A percentile compares a stretch with the other conserved stretches of the same genome.
These are phyloP conservation scores for Rhagologus leucostigma DNA, from an alignment of 2,113 vertebrate genomes.

Conservation along the genomic window DNA sequence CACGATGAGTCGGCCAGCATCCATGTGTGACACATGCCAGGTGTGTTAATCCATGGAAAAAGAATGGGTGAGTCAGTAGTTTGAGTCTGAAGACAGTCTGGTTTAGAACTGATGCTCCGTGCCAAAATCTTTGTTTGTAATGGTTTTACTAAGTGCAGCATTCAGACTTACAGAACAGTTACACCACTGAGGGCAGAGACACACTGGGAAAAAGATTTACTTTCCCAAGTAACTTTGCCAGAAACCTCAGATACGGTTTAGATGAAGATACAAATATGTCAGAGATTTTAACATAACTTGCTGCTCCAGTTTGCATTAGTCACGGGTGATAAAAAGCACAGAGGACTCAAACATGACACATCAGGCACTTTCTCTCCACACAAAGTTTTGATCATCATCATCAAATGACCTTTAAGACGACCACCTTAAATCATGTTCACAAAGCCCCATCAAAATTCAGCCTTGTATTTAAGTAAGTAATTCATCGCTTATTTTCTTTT, in stretches of 20 bases:
- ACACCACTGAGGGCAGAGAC: not conserved
- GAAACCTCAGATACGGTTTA: slow-evolving; percentile 16
- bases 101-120: not conserved
- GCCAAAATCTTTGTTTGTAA: slow-evolving; percentile 24
- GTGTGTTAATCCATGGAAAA: not conserved
- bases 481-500: not conserved
- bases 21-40: not conserved
- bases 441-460: not conserved
- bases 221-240: slow-evolving; percentile 31
- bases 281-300: slow-evolving; percentile 11
- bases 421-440: not conserved
- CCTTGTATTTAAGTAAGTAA: not conserved
- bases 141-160: slow-evolving; percentile 15
- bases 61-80: slow-evolving; percentile 13
- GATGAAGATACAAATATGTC: slow-evolving; percentile 32
- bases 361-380: not conserved
- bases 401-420: not conserved
- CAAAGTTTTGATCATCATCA: not conserved
- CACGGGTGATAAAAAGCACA: not conserved
- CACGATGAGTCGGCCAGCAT: rapidly evolving
- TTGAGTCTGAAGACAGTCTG: not conserved
- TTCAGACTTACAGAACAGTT: not conserved
- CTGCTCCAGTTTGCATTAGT: not conserved
- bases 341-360: not conserved
- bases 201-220: not conserved